Evolutionary conservation across 2,888 invertebrate species (phyloP), one percentile per base, ranked within the genome.

Genomic region (Dioctria linearis): DNA sequence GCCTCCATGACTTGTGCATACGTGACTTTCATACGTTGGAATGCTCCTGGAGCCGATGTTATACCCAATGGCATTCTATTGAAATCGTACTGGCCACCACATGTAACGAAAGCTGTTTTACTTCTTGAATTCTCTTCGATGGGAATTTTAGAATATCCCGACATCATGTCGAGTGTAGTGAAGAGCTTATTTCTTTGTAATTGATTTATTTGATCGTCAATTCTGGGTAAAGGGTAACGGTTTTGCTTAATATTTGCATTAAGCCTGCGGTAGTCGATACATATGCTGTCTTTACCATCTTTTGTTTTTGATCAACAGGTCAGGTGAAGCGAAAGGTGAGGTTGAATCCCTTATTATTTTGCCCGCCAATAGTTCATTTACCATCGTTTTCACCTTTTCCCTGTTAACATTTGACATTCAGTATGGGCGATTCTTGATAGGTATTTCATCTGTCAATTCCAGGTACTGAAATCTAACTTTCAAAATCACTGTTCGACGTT

Each of bases 391-490:
- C 5, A 63, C 63, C 2, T 63, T 63, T 63, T 63, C 13, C 39
- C 37, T 25, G 39, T 39, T 39, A 4, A 4, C 3, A 3, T 2
- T 4, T 4, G 9, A 5, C 13, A 25, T 63, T 49, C 85, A 79
- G 65, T 86, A 86, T 1, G 85, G 85, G 67, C 83, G 78, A 73
- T 84, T 84, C 46, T 80, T 79, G 9, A 86, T 83, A 2, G 85
- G 84, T 59, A 79, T 79, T 4, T 79, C 80, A 6, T 80, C 80
- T 5, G 61, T 69, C 11, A 86, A 75, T 3, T 83, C 76, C 37
- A 25, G 25, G 25, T 25, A 25, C 25, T 25, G 8, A 51, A 11
- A 9, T 25, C 2, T 25, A 25, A 25, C 25, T 25, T 25, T 25
- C 25, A 25, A 25, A 25, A 25, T 25, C 85, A 85, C 67, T 71